Base-by-base conservation (phyloP, 1,140 invertebrate species). In the Holcopasites calliopsidis region DNA sequence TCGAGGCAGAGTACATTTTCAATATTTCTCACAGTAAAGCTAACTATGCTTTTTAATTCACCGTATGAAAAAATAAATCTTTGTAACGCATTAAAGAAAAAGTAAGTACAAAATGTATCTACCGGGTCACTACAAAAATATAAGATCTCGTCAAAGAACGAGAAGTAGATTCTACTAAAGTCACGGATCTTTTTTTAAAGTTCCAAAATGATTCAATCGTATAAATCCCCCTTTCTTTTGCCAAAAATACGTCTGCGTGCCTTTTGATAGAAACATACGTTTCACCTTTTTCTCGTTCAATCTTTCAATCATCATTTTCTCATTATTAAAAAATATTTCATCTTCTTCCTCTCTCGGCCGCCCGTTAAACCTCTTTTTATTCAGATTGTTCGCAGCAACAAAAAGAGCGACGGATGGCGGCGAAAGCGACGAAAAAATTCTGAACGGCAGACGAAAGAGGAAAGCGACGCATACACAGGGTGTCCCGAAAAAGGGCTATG, bases 321-420 rank as follows among this genome's bases (percentile, higher is more conserved):
- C 58, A 66, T 74, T 84, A 80, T 75, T 80, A 77, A 82, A 71
- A 84, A 84, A 84, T 84, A 84, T 84, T 77, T 82, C 58, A 76
- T 75, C 35, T 82, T 75, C 54, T 62, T 77, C 65, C 52, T 77
- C 58, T 74, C 49, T 70, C 47, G 60, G 52, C 40, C 55, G 47
- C 50, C 57, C 47, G 62, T 66, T 55, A 4, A 69, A 21, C 33
- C 3, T 23, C 33, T 33, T 69, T 64, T 2, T 62, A n/a, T 76
- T 49, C 58, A 23, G 40, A 50, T 57, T 28, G 38, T 64, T 26
- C 35, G 42, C n/a, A 52, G 52, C 62, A n/a, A 23, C 54, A 69
- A 69, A 50, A 69, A 69, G 33, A 60, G 26, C 28, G 38, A 26
- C 21, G 38, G 50, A n/a, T 44, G 40, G 49, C 31, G 18, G 40